A percentile compares a stretch with the other conserved stretches of the same genome.
phyloP scores from a whole-genome alignment of 1,140 invertebrate species.

The Gryllus bimaculatus region DNA sequence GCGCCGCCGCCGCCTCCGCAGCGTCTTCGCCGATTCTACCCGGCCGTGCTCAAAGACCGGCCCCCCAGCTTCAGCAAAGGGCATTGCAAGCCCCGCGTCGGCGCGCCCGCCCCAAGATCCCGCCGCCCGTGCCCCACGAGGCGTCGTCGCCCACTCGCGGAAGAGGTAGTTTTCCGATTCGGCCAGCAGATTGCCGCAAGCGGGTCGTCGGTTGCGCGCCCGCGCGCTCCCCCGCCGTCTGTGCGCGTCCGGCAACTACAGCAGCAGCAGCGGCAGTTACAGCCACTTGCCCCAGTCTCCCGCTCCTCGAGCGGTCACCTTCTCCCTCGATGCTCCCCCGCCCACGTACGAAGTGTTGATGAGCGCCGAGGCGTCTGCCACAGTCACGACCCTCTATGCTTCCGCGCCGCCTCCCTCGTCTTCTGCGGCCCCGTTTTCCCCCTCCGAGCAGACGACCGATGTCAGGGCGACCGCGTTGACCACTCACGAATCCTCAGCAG shows the following conservation, averaged over 20 bases:
- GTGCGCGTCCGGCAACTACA: constrained; percentile 29
- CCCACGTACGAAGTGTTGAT: background rate
- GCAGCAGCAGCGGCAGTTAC: background rate
- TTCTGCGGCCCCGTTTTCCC: too few relatives aligned
- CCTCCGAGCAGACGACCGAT: too few relatives aligned
- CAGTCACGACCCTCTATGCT: background rate
- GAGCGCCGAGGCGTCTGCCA: background rate
- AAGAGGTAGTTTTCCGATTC: background rate
- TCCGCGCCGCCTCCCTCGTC: too few relatives aligned
- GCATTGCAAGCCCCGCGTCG: constrained; percentile 7
- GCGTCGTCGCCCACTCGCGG: constrained; percentile 33
- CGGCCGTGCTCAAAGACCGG: constrained; percentile 62
- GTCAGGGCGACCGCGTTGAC: too few relatives aligned
- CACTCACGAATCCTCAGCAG: too few relatives aligned
- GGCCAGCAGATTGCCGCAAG: constrained; percentile 22
- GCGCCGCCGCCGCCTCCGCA: constrained; percentile 34
- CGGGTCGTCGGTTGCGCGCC: constrained; percentile 14
- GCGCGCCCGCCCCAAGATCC: constrained; percentile 45
- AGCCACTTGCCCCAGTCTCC: background rate
- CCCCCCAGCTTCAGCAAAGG: constrained; percentile 26
- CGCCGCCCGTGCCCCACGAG: constrained; percentile 72
- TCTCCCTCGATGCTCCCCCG: background rate
- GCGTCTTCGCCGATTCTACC: constrained; percentile 36
- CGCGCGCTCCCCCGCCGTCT: constrained; percentile 19
- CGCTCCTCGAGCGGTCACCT: background rate